phyloP scores from a whole-genome alignment of 2,113 vertebrate species.

The Strix uralensis region DNA sequence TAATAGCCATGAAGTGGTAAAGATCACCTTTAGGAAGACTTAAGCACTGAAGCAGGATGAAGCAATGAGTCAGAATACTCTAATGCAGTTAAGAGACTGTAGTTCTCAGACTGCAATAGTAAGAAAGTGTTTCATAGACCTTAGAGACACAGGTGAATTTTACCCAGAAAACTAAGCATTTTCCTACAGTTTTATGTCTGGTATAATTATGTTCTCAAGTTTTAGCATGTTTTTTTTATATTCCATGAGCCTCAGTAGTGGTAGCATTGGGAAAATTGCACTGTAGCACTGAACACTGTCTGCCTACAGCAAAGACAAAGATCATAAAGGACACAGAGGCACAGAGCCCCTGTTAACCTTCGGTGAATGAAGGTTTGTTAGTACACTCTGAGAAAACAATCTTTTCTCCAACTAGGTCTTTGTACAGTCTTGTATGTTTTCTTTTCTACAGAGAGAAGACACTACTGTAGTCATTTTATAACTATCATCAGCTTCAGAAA shows the following conservation, averaged over 20 bases:
- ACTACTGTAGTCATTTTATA: neutral
- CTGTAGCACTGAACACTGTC: neutral
- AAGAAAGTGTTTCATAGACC: neutral
- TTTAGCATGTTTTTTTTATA: neutral
- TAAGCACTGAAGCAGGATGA: neutral
- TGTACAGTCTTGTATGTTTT: neutral
- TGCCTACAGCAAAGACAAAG: constrained; percentile 18
- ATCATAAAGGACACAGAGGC: neutral
- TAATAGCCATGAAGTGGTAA: neutral
- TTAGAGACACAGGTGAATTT: neutral
- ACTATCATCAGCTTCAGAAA: neutral
- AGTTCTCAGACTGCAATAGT: neutral
- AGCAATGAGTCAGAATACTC: neutral
- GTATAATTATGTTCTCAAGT: neutral
- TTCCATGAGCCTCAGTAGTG: neutral
- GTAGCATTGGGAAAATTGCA: neutral
- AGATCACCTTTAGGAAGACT: neutral
- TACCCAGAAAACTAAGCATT: neutral
- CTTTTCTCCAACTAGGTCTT: neutral
- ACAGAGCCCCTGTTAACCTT: neutral
- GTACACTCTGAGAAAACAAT: neutral
- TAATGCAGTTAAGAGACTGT: neutral
- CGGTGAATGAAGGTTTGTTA: constrained; percentile 10
- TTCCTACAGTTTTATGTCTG: neutral
- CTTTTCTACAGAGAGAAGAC: neutral